Evolutionary conservation across 1,140 invertebrate genomes (phyloP).

Genomic region (Ganaspis sp.): DNA sequence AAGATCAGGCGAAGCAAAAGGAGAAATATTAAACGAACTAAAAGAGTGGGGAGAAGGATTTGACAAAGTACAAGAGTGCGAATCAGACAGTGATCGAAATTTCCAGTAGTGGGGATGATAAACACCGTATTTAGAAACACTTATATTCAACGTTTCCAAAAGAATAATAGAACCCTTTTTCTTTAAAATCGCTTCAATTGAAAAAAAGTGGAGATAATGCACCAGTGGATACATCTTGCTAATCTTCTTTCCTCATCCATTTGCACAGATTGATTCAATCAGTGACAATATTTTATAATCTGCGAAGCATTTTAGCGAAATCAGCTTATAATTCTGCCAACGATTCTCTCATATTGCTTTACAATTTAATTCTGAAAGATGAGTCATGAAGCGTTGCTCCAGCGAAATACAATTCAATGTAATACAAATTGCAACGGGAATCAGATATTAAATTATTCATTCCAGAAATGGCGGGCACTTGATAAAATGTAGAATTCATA

Average conservation of each 20-base stretch:
- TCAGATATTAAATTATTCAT: conserved; percentile 15
- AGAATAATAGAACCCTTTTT: no score
- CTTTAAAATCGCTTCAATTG: no score
- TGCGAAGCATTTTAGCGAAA: conserved; percentile 12
- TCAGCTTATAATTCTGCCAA: conserved; percentile 10
- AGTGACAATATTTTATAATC: conserved; percentile 1
- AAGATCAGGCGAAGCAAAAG: no score
- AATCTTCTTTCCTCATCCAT: background rate
- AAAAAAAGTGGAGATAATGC: no score
- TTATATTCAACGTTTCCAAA: no score
- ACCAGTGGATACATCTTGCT: background rate
- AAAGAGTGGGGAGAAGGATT: no score
- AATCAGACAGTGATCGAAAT: no score
- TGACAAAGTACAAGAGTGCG: no score
- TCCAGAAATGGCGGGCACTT: background rate
- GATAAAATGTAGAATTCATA: background rate
- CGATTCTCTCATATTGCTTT: conserved; percentile 21
- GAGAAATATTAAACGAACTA: no score
- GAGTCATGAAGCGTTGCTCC: background rate
- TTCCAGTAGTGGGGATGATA: no score
- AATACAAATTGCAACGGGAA: conserved; percentile 4
- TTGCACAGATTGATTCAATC: background rate
- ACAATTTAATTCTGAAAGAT: conserved; percentile 22
- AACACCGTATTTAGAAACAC: no score
- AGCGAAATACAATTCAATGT: conserved; percentile 1